Conservation (phyloP, 2,797 vertebrate genomes). For the Hozukius guyotensis region DNA sequence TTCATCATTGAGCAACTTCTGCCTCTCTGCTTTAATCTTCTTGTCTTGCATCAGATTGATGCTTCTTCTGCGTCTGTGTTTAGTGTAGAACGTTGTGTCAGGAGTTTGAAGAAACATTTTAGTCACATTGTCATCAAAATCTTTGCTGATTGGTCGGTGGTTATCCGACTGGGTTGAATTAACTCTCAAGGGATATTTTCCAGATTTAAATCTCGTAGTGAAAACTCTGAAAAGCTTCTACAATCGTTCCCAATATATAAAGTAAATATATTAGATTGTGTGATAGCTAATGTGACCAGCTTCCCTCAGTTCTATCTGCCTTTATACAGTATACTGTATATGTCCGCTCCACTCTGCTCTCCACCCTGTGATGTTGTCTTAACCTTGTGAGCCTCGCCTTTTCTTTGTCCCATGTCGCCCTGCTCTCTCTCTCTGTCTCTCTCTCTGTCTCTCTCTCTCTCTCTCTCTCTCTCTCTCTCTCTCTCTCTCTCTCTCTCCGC, state of each 20-base stretch:
- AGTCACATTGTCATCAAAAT: not conserved
- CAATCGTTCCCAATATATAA: not conserved
- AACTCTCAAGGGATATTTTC: not conserved
- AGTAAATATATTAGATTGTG: not conserved
- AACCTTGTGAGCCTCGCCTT: not conserved
- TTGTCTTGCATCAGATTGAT: not conserved
- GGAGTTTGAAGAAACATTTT: not conserved
- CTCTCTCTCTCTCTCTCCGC: not conserved
- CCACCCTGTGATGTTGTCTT: not conserved
- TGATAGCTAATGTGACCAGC: not conserved
- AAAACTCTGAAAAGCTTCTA: not conserved
- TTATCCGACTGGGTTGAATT: not conserved
- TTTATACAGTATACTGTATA: not conserved
- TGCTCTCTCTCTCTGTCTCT: not conserved
- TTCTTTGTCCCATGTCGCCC: not conserved
- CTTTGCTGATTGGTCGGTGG: not conserved
- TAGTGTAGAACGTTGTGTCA: not conserved
- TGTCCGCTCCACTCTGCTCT: not conserved
- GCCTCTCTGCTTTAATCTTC: not conserved
- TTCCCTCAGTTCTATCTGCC: not conserved
- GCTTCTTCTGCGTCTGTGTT: not conserved
- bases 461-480: not conserved
- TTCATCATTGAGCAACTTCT: not conserved
- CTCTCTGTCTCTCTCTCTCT: not conserved
- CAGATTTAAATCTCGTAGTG: not conserved